phyloP scores from a whole-genome alignment of 1,140 invertebrate genomes.

The Dreissena rostriformis region DNA sequence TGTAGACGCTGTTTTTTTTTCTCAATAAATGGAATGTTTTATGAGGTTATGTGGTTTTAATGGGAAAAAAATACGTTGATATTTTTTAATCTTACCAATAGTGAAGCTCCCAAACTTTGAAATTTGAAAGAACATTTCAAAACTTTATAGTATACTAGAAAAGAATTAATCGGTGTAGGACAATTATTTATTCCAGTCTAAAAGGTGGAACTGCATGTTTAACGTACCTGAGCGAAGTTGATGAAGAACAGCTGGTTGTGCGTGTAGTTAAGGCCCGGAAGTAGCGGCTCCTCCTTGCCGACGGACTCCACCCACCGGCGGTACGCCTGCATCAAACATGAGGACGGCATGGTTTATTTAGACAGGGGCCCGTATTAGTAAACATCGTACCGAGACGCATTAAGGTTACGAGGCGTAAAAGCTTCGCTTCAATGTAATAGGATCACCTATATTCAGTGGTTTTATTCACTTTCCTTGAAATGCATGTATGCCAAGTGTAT shows the following conservation, averaged over 20 bases:
- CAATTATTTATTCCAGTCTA: neutral
- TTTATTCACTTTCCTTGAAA: no score
- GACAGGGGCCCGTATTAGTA: no score
- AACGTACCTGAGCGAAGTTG: slow-evolving; percentile 71
- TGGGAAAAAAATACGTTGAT: no score
- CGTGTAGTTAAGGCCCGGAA: slow-evolving; percentile 84
- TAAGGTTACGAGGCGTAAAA: no score
- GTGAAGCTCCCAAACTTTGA: neutral
- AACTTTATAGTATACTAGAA: neutral
- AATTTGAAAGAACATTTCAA: neutral
- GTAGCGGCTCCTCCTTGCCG: slow-evolving; percentile 65
- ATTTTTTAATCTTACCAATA: neutral
- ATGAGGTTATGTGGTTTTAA: no score
- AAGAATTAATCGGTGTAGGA: neutral
- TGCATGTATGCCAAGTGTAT: no score
- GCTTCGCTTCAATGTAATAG: no score
- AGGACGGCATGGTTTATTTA: no score
- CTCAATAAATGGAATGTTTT: no score
- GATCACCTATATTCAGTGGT: no score
- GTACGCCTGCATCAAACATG: slow-evolving; percentile 67
- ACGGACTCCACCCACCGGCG: slow-evolving; percentile 62
- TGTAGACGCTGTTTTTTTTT: no score
- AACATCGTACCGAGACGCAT: no score
- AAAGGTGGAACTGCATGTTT: neutral
- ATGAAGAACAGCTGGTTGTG: slow-evolving; percentile 89